A percentile compares a stretch with the other conserved stretches of the same genome.
These are phyloP conservation scores for Columba livia DNA, from an alignment of 2,113 vertebrate genomes.

Conservation along the genomic window DNA sequence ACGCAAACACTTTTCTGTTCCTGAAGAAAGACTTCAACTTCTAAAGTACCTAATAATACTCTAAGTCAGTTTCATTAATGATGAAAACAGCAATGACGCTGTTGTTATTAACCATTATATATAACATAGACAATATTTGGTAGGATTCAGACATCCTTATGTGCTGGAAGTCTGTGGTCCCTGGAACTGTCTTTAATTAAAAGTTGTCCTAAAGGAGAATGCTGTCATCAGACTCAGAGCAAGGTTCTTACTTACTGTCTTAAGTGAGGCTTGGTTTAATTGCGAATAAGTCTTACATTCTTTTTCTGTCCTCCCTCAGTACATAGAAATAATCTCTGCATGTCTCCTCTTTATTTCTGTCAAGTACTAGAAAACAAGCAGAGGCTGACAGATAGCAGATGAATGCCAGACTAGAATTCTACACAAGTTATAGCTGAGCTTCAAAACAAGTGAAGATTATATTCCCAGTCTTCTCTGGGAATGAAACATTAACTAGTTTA, in stretches of 20 bases:
- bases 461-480: background rate
- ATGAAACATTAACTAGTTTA: background rate
- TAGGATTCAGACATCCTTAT: background rate
- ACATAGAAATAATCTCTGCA: background rate
- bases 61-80: background rate
- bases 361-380: slow-evolving; percentile 4
- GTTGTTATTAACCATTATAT: background rate
- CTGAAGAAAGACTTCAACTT: background rate
- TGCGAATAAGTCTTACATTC: slow-evolving; percentile 12
- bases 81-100: background rate
- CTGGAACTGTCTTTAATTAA: background rate
- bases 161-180: background rate
- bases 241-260: background rate
- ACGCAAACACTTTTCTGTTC: background rate
- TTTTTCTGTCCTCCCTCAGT: background rate
- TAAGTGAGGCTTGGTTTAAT: slow-evolving; percentile 2
- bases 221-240: background rate
- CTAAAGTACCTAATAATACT: background rate
- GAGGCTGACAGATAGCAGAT: slow-evolving; percentile 29
- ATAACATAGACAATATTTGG: background rate
- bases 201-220: background rate
- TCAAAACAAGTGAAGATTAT: slow-evolving; percentile 11
- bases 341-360: slow-evolving; percentile 29
- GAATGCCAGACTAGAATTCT: background rate
- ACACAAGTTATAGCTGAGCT: background rate